Conservation (phyloP, 2,888 invertebrate species). For the Chrysolina oricalcia region DNA sequence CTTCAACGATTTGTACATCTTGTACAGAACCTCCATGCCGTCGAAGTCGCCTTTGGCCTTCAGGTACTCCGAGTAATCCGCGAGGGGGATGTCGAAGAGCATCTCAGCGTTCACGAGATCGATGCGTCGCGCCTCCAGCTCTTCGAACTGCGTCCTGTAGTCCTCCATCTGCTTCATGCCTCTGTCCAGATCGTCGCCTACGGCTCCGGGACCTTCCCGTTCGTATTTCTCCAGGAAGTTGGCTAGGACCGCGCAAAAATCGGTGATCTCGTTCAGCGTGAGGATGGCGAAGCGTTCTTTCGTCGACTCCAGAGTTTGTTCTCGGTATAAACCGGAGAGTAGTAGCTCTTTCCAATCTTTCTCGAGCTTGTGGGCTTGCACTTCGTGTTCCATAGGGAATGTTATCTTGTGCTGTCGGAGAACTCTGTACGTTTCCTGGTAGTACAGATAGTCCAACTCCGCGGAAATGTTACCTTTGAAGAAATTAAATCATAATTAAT, state of each 20-base stretch:
- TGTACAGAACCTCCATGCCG: conserved; percentile 82
- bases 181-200: conserved; percentile 83
- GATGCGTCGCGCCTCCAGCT: conserved; percentile 79
- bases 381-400: conserved; percentile 74
- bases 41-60: conserved; percentile 78
- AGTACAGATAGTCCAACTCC: conserved; percentile 83
- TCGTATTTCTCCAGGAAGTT: conserved; percentile 85
- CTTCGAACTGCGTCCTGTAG: conserved; percentile 78
- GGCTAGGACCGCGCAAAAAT: conserved; percentile 77
- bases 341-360: conserved; percentile 82
- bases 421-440: conserved; percentile 86
- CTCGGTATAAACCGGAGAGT: conserved; percentile 80
- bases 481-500: too few relatives aligned
- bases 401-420: conserved; percentile 81
- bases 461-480: conserved; percentile 79
- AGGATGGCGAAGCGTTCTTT: conserved; percentile 90
- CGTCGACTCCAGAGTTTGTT: conserved; percentile 83
- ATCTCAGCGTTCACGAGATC: conserved; percentile 84
- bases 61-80: conserved; percentile 86
- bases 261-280: conserved; percentile 83
- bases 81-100: conserved; percentile 89
- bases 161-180: conserved; percentile 81
- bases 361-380: conserved; percentile 77
- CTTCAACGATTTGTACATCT: conserved; percentile 86
- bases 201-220: conserved; percentile 85